These are phyloP conservation scores for Bos indicus DNA, from an alignment of 2,113 vertebrate genomes.

Conservation along the genomic window DNA sequence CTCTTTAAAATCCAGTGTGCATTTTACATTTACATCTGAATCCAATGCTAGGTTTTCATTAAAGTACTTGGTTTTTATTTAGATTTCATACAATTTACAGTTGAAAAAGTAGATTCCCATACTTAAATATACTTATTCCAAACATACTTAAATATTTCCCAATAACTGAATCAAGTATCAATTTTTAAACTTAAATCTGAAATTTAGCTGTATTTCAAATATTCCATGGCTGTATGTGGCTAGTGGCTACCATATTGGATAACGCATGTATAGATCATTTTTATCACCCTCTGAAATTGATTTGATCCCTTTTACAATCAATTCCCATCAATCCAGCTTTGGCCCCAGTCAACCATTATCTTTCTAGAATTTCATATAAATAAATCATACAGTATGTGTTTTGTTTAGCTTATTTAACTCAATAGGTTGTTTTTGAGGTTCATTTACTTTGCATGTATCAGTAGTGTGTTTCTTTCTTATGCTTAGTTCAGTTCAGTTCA, in stretches of 20 bases:
- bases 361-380: neutral
- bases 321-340: neutral
- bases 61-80: constrained; percentile 10
- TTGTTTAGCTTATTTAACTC: neutral
- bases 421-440: neutral
- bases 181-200: neutral
- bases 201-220: neutral
- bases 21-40: neutral
- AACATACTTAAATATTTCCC: neutral
- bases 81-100: neutral
- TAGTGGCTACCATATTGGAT: neutral
- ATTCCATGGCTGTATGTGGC: neutral
- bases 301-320: neutral
- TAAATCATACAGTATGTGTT: neutral
- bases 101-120: constrained; percentile 18
- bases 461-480: neutral
- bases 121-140: neutral
- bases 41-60: neutral
- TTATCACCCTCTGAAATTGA: neutral
- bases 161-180: neutral
- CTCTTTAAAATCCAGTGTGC: neutral
- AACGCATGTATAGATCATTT: neutral
- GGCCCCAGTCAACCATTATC: neutral
- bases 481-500: neutral
- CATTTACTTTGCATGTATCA: neutral